These are phyloP conservation scores for Amphiduros pacificus DNA, from an alignment of 2,888 invertebrate genomes.

Conservation along the genomic window DNA sequence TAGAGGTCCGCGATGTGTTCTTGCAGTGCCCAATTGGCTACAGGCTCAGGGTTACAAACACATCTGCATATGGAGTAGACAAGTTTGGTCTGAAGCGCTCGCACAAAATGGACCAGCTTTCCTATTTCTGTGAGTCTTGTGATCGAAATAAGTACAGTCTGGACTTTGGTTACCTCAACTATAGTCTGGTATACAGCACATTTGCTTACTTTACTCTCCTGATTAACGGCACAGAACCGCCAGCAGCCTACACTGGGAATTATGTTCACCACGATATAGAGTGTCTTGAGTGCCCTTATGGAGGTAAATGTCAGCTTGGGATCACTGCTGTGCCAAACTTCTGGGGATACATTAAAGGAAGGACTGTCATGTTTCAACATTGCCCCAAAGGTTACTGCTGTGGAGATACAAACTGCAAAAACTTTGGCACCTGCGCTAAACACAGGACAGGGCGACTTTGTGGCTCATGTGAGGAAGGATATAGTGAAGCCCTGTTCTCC, in stretches of 20 bases:
- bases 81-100: conserved; percentile 24
- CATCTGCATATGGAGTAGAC: conserved; percentile 32
- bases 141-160: conserved; percentile 34
- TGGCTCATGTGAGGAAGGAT: conserved; percentile 26
- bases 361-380: conserved; percentile 27
- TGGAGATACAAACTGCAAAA: conserved; percentile 19
- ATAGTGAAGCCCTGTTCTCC: conserved; percentile 29
- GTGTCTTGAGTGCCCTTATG: conserved; percentile 33
- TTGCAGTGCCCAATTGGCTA: conserved; percentile 31
- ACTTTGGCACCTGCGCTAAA: conserved; percentile 24
- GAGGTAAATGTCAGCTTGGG: conserved; percentile 31
- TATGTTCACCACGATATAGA: conserved; percentile 31
- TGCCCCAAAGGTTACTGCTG: conserved; percentile 35
- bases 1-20: conserved; percentile 31
- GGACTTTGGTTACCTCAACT: conserved; percentile 33
- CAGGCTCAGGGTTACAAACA: conserved; percentile 31
- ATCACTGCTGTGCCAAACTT: conserved; percentile 33
- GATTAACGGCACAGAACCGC: conserved; percentile 31
- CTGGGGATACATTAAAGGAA: conserved; percentile 29
- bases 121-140: conserved; percentile 34
- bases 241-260: conserved; percentile 29
- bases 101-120: conserved; percentile 29
- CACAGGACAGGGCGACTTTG: conserved; percentile 28
- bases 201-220: conserved; percentile 31
- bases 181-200: conserved; percentile 25